These are phyloP conservation scores for Popillia japonica DNA, from an alignment of 1,140 invertebrate genomes.

Conservation along the genomic window DNA sequence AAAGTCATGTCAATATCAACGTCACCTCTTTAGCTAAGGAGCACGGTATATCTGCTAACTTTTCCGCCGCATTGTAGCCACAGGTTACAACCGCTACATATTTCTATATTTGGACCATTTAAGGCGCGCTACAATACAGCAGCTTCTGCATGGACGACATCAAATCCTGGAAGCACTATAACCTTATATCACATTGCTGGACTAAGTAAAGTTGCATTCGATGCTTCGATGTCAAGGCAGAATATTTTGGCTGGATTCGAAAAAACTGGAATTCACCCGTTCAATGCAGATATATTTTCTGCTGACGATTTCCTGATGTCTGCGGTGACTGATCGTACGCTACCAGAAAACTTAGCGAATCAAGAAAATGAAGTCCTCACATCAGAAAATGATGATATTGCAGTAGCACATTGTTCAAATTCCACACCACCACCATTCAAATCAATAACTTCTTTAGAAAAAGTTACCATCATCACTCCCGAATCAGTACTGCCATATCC, in stretches of 20 bases:
- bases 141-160: background rate
- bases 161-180: constrained; percentile 33
- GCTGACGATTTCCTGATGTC: too few species aligned
- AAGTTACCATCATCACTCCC: background rate
- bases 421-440: background rate
- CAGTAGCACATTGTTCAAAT: background rate
- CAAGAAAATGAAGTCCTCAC: too few species aligned
- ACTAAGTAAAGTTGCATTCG: constrained; percentile 18
- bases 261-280: too few species aligned
- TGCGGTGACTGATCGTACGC: too few species aligned
- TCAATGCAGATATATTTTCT: too few species aligned
- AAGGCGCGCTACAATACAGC: constrained; percentile 35
- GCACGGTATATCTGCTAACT: background rate
- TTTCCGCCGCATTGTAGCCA: constrained; percentile 37
- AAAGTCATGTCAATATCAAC: constrained; percentile 38
- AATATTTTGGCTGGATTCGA: background rate
- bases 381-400: too few species aligned
- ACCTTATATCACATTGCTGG: constrained; percentile 26
- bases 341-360: too few species aligned
- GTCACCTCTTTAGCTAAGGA: background rate
- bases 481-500: constrained; percentile 38
- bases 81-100: constrained; percentile 31
- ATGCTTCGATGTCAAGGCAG: constrained; percentile 16
- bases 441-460: too few species aligned
- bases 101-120: constrained; percentile 27